Evolutionary conservation across 30 jellyfish, hydroid and myxozoan species (phyloP), one percentile per base, ranked within the genome.

Genomic region (Morbakka virulenta): DNA sequence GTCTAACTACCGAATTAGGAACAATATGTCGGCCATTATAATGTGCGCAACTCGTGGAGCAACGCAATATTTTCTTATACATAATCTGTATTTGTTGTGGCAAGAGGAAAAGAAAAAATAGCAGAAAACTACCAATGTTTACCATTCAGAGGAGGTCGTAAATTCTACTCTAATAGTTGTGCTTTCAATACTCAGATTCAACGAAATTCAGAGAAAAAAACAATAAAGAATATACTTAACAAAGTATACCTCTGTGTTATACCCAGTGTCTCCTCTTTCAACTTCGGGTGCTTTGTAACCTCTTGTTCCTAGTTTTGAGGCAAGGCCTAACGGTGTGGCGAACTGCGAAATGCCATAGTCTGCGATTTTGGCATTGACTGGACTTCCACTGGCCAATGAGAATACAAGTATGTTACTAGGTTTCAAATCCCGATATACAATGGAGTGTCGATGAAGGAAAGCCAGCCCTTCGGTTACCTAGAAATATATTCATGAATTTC

Each of bases 211-310:
- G n/a, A n/a, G n/a, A n/a, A n/a, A n/a, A n/a, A n/a, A n/a, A n/a
- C n/a, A n/a, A n/a, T n/a, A n/a, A n/a, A n/a, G n/a, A n/a, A n/a
- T n/a, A n/a, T n/a, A n/a, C n/a, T n/a, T n/a, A n/a, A n/a, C n/a
- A n/a, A n/a, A n/a, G n/a, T n/a, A n/a, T 67, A 88, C 97, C 89
- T 81, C 88, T 30, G 53, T 62, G 76, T 83, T 67, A 68, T 88
- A 88, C 61, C 52, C 61, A 52, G 77, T 63, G 72, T 75, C 83
- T 2, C 85, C 87, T 71, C 49, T 69, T 22, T 67, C 84, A 4
- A 91, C 95, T 67, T 91, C 98, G 1, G 98, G 98, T 21, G 98
- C 98, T 41, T 89, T 77, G 67, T 77, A 91, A n/a, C 90, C 91
- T 2, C 91, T 84, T 14, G 96, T 83, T 35, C 98, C 98, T n/a